phyloP scores from a whole-genome alignment of 2,113 vertebrate genomes.

The Chaetops frenatus region DNA sequence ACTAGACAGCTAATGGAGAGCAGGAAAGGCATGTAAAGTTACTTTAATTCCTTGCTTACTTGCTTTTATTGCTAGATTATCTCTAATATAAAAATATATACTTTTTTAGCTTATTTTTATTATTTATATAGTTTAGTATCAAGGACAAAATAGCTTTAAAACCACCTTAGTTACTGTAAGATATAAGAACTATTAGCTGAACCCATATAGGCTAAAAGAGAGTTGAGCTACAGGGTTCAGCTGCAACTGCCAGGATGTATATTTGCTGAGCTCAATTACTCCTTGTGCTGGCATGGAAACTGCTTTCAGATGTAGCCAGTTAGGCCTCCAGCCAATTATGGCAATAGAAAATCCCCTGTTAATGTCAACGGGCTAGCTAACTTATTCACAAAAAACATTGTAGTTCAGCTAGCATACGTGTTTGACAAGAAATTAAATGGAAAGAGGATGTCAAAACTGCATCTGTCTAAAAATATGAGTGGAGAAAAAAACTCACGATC shows the following conservation, averaged over 20 bases:
- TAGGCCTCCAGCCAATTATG: background rate
- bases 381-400: background rate
- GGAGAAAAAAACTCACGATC: background rate
- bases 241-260: background rate
- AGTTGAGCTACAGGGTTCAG: background rate
- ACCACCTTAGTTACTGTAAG: background rate
- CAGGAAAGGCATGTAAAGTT: background rate
- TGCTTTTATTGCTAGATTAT: background rate
- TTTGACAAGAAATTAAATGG: background rate
- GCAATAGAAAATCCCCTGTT: background rate
- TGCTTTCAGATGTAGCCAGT: background rate
- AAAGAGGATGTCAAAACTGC: background rate
- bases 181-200: background rate
- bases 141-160: background rate
- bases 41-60: background rate
- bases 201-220: background rate
- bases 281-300: conserved; percentile 13
- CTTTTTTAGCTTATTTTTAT: background rate
- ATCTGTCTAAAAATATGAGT: background rate
- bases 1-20: background rate
- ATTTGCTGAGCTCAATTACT: background rate
- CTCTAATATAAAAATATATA: background rate
- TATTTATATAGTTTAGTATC: background rate
- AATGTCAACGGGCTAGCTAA: background rate
- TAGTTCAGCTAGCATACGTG: background rate